phyloP scores from a whole-genome alignment of 1,140 invertebrate species.

The Theocolax elegans region DNA sequence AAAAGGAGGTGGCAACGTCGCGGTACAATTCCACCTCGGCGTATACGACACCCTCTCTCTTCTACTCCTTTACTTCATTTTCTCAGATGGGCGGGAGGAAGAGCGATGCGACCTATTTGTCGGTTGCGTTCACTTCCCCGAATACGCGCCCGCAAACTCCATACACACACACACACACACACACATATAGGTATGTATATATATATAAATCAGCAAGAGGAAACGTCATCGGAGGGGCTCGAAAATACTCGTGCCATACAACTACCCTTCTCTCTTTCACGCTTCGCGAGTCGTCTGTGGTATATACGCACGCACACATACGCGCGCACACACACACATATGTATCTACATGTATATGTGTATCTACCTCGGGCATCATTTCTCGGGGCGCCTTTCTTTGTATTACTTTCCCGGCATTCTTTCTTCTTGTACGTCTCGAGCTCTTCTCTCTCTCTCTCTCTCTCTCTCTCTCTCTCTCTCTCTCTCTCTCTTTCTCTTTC shows the following conservation, averaged over 20 bases:
- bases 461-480: background rate
- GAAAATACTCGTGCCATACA: no score
- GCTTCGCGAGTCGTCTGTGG: background rate
- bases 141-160: constrained; percentile 35
- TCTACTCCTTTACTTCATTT: background rate
- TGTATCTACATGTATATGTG: no score
- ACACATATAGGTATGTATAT: no score
- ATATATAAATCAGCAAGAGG: no score
- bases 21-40: background rate
- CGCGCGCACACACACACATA: no score
- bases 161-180: no score
- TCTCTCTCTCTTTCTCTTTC: background rate
- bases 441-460: background rate
- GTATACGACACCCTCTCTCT: background rate
- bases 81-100: constrained; percentile 10
- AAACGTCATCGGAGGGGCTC: no score
- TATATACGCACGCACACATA: constrained; percentile 1
- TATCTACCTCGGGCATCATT: no score
- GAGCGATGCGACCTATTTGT: constrained; percentile 52
- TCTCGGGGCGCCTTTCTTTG: background rate
- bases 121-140: constrained; percentile 31
- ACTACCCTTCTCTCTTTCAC: constrained; percentile 11
- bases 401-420: background rate
- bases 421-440: background rate
- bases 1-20: background rate